phyloP scores from a whole-genome alignment of 2,113 vertebrate genomes.

The Apodemus sylvaticus region DNA sequence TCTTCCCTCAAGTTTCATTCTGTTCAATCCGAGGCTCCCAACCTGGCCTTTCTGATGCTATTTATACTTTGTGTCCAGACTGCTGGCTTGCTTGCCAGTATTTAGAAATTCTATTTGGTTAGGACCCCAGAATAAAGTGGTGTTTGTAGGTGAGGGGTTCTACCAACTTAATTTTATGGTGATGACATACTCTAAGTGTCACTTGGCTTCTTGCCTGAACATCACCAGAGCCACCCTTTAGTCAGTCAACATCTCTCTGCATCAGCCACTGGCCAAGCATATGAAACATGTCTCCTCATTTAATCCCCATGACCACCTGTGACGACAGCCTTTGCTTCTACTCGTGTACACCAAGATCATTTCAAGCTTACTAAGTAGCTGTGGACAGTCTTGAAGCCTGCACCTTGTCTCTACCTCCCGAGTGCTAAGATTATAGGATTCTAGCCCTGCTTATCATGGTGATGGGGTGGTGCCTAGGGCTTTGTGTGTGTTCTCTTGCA shows the following conservation, averaged over 20 bases:
- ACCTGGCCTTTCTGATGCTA: neutral
- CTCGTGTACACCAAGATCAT: neutral
- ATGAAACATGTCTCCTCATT: neutral
- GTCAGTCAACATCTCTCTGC: neutral
- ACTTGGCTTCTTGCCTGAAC: neutral
- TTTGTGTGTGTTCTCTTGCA: neutral
- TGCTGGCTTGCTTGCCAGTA: neutral
- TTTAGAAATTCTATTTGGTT: constrained; percentile 9
- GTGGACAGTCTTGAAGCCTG: neutral
- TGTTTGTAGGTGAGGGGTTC: neutral
- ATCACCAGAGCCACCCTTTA: neutral
- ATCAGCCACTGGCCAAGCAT: neutral
- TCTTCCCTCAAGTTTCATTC: neutral
- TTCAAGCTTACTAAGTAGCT: neutral
- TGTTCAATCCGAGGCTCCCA: neutral
- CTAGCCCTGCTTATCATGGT: neutral
- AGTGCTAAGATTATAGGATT: neutral
- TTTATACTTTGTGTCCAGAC: constrained; percentile 46
- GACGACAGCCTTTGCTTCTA: too few relatives aligned
- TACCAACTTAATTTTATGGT: neutral
- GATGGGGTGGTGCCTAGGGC: neutral
- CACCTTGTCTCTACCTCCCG: neutral
- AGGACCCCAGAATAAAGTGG: neutral
- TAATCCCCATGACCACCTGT: neutral
- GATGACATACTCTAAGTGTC: neutral